Conservation (phyloP, 2,797 vertebrate genomes). For the Morus bassanus region DNA sequence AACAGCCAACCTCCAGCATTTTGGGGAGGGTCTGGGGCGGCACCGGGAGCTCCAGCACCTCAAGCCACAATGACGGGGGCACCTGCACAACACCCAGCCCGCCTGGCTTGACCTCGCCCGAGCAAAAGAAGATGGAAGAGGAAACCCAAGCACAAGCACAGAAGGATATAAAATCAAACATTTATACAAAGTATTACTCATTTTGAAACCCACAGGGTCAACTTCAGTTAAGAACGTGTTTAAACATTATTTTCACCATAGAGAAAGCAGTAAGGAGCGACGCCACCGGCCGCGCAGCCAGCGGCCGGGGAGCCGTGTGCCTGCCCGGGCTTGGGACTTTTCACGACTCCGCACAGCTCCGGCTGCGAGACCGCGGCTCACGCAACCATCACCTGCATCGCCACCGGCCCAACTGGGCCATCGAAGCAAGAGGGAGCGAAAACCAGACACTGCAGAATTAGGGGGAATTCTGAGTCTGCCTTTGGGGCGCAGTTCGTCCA, state of each 20-base stretch:
- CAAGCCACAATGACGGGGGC: fast-evolving
- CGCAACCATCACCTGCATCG: background rate
- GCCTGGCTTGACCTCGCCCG: fast-evolving
- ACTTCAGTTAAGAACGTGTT: background rate
- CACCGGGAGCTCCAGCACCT: background rate
- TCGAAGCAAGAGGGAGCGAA: background rate
- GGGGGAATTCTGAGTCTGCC: background rate
- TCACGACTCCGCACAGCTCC: background rate
- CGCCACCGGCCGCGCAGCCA: too few relatives aligned
- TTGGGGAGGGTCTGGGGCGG: fast-evolving
- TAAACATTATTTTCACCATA: background rate
- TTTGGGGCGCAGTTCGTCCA: background rate
- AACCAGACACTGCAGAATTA: fast-evolving
- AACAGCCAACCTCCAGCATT: background rate
- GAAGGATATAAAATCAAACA: background rate
- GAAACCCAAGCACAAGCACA: background rate
- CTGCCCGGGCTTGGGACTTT: background rate
- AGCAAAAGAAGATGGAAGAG: background rate
- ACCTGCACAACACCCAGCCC: background rate
- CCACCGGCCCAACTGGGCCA: background rate
- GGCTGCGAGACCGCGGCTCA: background rate
- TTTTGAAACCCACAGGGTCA: background rate
- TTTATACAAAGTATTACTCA: background rate
- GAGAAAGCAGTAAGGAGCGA: background rate
- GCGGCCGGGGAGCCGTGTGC: too few relatives aligned